phyloP scores from a whole-genome alignment of 1,140 invertebrate species.

The Trichonephila clavata region DNA sequence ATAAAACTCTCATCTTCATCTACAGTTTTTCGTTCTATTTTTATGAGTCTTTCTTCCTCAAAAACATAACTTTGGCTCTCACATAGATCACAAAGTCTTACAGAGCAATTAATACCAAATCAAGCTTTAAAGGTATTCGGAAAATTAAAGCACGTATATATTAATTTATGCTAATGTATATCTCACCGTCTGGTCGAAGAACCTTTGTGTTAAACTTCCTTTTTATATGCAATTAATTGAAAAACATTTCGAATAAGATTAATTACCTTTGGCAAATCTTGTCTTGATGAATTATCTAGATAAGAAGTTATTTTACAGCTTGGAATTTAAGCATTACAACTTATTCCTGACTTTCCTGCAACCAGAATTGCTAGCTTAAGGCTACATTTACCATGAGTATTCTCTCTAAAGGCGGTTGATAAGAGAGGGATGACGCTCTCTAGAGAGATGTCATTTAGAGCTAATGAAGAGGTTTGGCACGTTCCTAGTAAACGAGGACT shows the following conservation, averaged over 20 bases:
- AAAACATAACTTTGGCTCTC: too few relatives aligned
- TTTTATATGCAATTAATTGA: neutral
- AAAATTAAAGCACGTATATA: too few relatives aligned
- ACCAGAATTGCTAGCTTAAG: constrained; percentile 34
- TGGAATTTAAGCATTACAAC: neutral
- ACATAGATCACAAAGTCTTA: too few relatives aligned
- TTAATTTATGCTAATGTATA: too few relatives aligned
- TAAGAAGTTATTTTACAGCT: neutral
- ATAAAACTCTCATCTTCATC: too few relatives aligned
- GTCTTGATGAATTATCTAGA: constrained; percentile 5
- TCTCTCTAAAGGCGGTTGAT: constrained; percentile 7
- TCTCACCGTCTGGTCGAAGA: too few relatives aligned
- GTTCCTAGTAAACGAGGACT: constrained; percentile 57
- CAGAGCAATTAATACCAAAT: too few relatives aligned
- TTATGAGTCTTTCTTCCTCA: too few relatives aligned
- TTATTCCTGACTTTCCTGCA: neutral
- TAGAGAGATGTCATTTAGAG: constrained; percentile 56
- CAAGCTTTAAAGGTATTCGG: too few relatives aligned
- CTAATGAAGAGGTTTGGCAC: constrained; percentile 63
- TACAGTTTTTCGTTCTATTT: too few relatives aligned
- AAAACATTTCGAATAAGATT: neutral
- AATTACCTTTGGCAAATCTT: neutral
- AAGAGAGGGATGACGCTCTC: constrained; percentile 8
- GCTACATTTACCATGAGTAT: neutral
- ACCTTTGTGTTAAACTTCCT: neutral